Conservation (phyloP, 1,140 invertebrate genomes). For the Tetramorium parvispinum region DNA sequence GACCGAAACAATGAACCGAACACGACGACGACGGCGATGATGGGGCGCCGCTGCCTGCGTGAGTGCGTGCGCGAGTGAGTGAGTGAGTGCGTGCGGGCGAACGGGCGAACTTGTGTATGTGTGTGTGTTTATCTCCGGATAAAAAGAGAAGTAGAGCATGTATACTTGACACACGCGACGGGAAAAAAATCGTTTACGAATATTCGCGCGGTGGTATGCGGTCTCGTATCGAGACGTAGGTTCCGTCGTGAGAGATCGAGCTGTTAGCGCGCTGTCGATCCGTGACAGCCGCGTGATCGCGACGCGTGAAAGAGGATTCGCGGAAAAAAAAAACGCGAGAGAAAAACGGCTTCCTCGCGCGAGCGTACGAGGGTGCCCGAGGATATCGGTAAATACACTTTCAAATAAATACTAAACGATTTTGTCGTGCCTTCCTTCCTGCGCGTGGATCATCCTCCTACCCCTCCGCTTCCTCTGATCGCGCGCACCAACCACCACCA, state of each 20-base stretch:
- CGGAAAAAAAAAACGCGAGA: too few relatives aligned
- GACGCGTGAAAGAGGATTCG: neutral
- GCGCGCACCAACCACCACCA: slow-evolving; percentile 54
- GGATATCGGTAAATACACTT: slow-evolving; percentile 59
- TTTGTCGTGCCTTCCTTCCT: slow-evolving; percentile 57
- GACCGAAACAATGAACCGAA: slow-evolving; percentile 75
- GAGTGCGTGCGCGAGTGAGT: neutral
- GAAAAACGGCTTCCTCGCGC: too few relatives aligned
- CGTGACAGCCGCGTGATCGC: slow-evolving; percentile 32
- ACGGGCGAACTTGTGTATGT: neutral
- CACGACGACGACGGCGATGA: slow-evolving; percentile 30
- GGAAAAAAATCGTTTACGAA: slow-evolving; percentile 46
- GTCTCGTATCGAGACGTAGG: neutral
- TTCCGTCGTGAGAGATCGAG: neutral
- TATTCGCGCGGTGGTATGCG: neutral
- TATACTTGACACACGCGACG: slow-evolving; percentile 64
- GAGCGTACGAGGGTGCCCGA: neutral
- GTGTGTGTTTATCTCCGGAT: slow-evolving; percentile 67
- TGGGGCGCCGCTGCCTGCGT: slow-evolving; percentile 48
- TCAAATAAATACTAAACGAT: slow-evolving; percentile 63
- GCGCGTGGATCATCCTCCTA: slow-evolving; percentile 52
- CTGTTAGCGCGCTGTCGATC: slow-evolving; percentile 9
- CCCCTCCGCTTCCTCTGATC: slow-evolving; percentile 35
- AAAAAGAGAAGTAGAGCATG: slow-evolving; percentile 24
- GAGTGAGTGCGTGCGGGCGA: neutral